These are phyloP conservation scores for Pocillopora verrucosa DNA, from an alignment of 64 coral and sea anemone species.

Conservation along the genomic window DNA sequence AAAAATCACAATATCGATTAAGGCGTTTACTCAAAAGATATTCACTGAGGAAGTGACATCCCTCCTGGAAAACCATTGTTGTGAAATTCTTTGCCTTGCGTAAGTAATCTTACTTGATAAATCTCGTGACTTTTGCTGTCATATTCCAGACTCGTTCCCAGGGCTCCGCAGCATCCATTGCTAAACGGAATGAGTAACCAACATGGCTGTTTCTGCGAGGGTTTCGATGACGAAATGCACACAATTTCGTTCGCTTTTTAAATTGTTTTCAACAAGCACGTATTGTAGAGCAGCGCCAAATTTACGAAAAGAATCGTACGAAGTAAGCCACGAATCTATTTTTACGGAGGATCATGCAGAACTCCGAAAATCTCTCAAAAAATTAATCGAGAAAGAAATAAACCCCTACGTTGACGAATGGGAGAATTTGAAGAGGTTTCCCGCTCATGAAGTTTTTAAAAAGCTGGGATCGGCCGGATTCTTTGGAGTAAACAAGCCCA, in stretches of 20 bases:
- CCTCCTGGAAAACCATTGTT: neutral
- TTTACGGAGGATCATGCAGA: slow-evolving; percentile 59
- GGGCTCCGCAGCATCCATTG: neutral
- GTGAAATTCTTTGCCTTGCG: neutral
- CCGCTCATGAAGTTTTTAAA: slow-evolving; percentile 72
- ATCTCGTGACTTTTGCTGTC: neutral
- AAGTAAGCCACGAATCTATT: slow-evolving; percentile 52
- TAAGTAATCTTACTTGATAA: neutral
- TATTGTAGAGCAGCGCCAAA: neutral
- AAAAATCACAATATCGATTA: neutral
- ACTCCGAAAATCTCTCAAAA: slow-evolving; percentile 46
- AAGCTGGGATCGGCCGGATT: slow-evolving; percentile 63
- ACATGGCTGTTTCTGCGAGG: slow-evolving; percentile 13
- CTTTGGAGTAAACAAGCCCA: slow-evolving; percentile 70
- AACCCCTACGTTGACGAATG: slow-evolving; percentile 80
- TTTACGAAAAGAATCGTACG: slow-evolving; percentile 55
- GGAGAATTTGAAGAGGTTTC: slow-evolving; percentile 64
- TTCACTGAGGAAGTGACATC: neutral
- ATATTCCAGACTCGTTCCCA: neutral
- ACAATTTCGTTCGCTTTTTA: slow-evolving; percentile 18
- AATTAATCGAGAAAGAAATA: slow-evolving; percentile 78
- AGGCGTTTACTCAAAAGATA: neutral
- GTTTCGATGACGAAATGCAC: neutral
- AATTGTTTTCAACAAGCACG: slow-evolving; percentile 23
- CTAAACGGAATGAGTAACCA: neutral